Conservation (phyloP, 2,888 invertebrate species). For the Scrobipalpa atriplicella region DNA sequence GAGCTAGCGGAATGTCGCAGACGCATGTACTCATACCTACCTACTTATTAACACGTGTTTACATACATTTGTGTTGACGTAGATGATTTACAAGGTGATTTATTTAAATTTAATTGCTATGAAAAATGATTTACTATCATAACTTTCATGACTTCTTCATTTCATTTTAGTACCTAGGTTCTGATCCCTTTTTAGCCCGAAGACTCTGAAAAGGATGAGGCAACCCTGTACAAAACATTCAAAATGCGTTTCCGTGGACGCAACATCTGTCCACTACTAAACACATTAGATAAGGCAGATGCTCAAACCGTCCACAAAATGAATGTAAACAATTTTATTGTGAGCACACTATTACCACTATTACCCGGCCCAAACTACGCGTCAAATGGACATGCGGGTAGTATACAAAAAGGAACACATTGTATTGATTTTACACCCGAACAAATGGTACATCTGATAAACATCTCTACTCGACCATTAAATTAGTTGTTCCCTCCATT, state of each 20-base stretch:
- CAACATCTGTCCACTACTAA: conserved; percentile 10
- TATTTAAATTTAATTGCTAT: not conserved
- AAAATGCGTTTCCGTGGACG: not conserved
- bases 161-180: too few relatives aligned
- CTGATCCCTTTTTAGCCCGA: too few relatives aligned
- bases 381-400: conserved; percentile 63
- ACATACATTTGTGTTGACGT: not conserved
- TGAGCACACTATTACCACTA: conserved; percentile 34
- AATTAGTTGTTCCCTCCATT: conserved; percentile 32
- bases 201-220: too few relatives aligned
- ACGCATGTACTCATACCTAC: not conserved
- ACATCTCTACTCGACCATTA: conserved; percentile 58
- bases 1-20: conserved; percentile 16
- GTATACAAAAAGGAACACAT: conserved; percentile 56
- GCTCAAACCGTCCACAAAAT: conserved; percentile 18
- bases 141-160: too few relatives aligned
- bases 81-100: not conserved
- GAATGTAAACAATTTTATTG: conserved; percentile 42
- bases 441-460: conserved; percentile 55
- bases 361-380: conserved; percentile 43
- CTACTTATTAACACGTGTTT: conserved; percentile 11
- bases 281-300: conserved; percentile 19
- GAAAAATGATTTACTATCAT: not conserved
- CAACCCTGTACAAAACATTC: not conserved
- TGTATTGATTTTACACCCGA: conserved; percentile 65